Conservation (phyloP, 1,140 invertebrate species). For the Hyposmocoma kahamanoa region DNA sequence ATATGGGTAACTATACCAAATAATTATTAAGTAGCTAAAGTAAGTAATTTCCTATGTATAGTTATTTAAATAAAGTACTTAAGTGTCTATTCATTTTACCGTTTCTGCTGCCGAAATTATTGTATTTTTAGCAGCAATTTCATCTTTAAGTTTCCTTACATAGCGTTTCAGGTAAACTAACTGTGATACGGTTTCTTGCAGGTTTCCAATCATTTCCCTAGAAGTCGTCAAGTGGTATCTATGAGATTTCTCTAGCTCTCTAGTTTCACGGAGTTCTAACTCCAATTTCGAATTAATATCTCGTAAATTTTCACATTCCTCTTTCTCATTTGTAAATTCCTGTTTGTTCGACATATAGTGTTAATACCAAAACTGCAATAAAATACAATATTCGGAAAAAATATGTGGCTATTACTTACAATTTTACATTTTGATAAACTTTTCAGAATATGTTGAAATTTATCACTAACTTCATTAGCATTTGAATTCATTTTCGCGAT, state of each 20-base stretch:
- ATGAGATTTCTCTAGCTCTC: conserved; percentile 57
- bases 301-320: conserved; percentile 43
- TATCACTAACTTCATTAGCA: no score
- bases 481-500: no score
- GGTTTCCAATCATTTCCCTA: conserved; percentile 61
- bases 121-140: conserved; percentile 42
- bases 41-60: no score
- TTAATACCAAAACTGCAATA: no score
- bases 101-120: conserved; percentile 41
- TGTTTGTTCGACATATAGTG: conserved; percentile 11
- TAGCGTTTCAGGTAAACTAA: conserved; percentile 62
- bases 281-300: conserved; percentile 49
- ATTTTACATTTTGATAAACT: conserved; percentile 52
- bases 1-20: background rate
- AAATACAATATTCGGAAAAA: no score
- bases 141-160: conserved; percentile 53
- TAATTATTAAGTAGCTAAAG: no score
- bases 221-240: conserved; percentile 49
- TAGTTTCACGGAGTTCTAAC: conserved; percentile 45
- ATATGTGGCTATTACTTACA: conserved; percentile 30
- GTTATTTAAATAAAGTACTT: conserved; percentile 5
- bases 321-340: conserved; percentile 42
- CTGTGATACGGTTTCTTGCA: conserved; percentile 63
- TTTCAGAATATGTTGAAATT: conserved; percentile 43
- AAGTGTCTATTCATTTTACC: conserved; percentile 23